Percentiles rank a stretch among this genome's conserved stretches.
Conservation (phyloP, 2,113 vertebrate genomes). For the Atlantisia rogersi region DNA sequence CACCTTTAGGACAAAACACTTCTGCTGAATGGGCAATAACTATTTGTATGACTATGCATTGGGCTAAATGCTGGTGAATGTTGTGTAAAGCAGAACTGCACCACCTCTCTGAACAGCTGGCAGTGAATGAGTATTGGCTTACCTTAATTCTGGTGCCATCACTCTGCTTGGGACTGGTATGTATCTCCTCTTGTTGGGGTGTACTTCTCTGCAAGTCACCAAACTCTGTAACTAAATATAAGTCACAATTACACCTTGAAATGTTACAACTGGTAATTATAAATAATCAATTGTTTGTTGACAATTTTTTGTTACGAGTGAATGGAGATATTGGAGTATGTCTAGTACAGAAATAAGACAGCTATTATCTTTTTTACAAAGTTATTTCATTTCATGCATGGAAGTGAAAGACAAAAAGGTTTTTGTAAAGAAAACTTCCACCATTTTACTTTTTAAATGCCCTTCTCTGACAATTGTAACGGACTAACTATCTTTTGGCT, state of each 20-base stretch:
- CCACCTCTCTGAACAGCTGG: not conserved
- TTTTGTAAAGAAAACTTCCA: not conserved
- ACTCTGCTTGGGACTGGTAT: accelerated
- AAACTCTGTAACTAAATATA: no score
- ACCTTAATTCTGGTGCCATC: no score
- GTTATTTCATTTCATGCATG: not conserved
- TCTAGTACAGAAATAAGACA: not conserved
- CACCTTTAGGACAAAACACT: not conserved
- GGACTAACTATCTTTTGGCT: not conserved
- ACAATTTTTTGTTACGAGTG: not conserved
- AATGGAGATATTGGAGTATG: not conserved
- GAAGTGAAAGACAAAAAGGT: not conserved
- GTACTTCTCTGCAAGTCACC: not conserved
- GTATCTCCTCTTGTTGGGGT: accelerated
- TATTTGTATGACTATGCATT: accelerated
- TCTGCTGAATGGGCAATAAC: not conserved
- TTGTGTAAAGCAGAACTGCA: no score
- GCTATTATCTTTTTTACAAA: not conserved
- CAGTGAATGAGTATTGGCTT: no score
- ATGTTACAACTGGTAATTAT: not conserved
- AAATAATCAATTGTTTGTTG: not conserved
- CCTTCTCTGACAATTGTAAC: not conserved
- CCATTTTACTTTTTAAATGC: not conserved
- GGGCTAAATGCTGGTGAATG: not conserved
- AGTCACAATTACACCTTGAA: not conserved